Percentiles rank a stretch among this genome's conserved stretches.
These are phyloP conservation scores for Volucella inanis DNA, from an alignment of 2,888 invertebrate species.

Conservation along the genomic window DNA sequence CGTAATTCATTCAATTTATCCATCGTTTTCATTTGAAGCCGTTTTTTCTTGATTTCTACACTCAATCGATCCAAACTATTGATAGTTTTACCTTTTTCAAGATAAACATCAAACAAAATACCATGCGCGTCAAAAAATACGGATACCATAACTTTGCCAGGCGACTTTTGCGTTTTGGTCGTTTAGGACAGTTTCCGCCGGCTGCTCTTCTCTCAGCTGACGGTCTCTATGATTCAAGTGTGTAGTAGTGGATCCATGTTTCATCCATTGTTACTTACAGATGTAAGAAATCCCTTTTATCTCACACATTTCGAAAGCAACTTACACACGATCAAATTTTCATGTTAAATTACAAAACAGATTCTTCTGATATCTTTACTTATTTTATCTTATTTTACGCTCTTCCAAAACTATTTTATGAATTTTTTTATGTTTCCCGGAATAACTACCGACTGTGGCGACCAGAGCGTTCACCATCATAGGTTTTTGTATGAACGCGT, in stretches of 20 bases:
- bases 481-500: too few species aligned
- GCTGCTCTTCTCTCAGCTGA: background rate
- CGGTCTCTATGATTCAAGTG: background rate
- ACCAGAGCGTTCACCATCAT: too few species aligned
- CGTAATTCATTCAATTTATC: too few species aligned
- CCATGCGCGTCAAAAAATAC: background rate
- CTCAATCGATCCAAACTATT: too few species aligned
- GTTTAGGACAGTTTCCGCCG: background rate
- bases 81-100: background rate
- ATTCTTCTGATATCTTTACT: too few species aligned
- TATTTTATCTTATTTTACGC: too few species aligned
- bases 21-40: too few species aligned
- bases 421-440: too few species aligned
- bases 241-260: slow-evolving; percentile 2
- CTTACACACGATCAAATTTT: background rate
- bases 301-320: slow-evolving; percentile 1
- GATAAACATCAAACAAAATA: background rate
- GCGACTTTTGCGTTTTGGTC: background rate
- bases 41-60: too few species aligned
- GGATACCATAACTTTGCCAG: background rate
- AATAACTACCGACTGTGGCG: too few species aligned
- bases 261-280: background rate
- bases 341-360: background rate
- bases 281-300: background rate
- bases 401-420: too few species aligned